These are phyloP conservation scores for Crossocerus cetratus DNA, from an alignment of 2,888 invertebrate genomes.

Conservation along the genomic window DNA sequence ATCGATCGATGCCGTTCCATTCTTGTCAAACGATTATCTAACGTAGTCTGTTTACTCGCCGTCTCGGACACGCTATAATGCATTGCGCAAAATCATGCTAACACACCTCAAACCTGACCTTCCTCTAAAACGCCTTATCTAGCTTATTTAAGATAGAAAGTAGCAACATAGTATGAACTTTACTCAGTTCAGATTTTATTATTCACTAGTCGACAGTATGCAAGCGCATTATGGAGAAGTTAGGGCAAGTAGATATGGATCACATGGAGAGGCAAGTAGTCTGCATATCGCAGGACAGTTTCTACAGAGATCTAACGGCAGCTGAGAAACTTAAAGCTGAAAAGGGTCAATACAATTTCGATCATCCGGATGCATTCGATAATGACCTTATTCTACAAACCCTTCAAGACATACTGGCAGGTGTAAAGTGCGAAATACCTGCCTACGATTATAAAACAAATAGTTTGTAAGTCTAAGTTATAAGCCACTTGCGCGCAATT, in stretches of 20 bases:
- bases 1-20: too few relatives aligned
- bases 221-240: slow-evolving; percentile 96
- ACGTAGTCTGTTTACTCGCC: too few relatives aligned
- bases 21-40: too few relatives aligned
- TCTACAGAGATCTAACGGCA: slow-evolving; percentile 91
- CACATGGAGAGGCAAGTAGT: slow-evolving; percentile 93
- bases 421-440: slow-evolving; percentile 93
- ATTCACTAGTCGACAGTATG: slow-evolving; percentile 94
- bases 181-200: background rate
- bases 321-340: slow-evolving; percentile 90
- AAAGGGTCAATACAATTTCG: slow-evolving; percentile 97
- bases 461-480: slow-evolving; percentile 83
- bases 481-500: too few relatives aligned
- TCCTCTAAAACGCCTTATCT: background rate
- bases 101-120: background rate
- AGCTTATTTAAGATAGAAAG: background rate
- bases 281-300: slow-evolving; percentile 97
- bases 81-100: too few relatives aligned
- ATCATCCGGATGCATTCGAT: slow-evolving; percentile 99
- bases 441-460: slow-evolving; percentile 96
- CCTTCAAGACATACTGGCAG: slow-evolving; percentile 88
- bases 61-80: too few relatives aligned
- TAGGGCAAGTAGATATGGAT: slow-evolving; percentile 95
- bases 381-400: slow-evolving; percentile 90
- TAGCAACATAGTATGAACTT: background rate